Percentiles rank a stretch among this genome's conserved stretches.
Conservation (phyloP, 2,888 invertebrate genomes). For the Steinernema scapterisci region DNA sequence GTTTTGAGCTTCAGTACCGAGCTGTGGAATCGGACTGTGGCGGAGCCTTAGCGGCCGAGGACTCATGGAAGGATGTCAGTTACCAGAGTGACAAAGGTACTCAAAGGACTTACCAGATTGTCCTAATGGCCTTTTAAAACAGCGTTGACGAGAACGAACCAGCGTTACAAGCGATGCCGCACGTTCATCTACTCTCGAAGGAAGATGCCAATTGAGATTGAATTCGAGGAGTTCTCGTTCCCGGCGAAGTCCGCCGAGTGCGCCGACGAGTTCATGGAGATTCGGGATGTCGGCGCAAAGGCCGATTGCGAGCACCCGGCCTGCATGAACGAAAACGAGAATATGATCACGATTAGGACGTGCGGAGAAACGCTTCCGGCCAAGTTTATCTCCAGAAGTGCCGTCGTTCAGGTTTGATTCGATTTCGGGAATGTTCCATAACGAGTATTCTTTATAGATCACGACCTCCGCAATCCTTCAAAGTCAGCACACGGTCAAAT, state of each 20-base stretch:
- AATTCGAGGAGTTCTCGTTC: conserved; percentile 46
- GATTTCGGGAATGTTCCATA: too few species aligned
- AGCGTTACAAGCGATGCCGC: conserved; percentile 54
- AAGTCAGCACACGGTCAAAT: conserved; percentile 40
- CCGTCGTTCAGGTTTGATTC: conserved; percentile 44
- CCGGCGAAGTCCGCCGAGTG: conserved; percentile 46
- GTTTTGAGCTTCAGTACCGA: conserved; percentile 54
- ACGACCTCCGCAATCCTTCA: conserved; percentile 46
- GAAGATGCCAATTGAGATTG: conserved; percentile 51
- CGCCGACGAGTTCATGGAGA: conserved; percentile 50
- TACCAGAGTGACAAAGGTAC: conserved; percentile 40
- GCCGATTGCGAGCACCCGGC: conserved; percentile 55
- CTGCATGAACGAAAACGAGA: conserved; percentile 37
- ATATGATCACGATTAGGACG: conserved; percentile 37
- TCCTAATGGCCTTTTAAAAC: neutral
- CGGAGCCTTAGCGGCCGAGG: conserved; percentile 44
- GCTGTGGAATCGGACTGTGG: conserved; percentile 50
- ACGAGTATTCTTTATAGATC: conserved; percentile 40
- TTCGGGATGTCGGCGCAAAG: conserved; percentile 51
- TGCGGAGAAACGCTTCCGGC: conserved; percentile 44
- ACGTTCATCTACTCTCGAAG: conserved; percentile 51
- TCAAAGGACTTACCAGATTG: neutral
- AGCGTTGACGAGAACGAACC: conserved; percentile 45
- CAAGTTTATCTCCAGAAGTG: conserved; percentile 44
- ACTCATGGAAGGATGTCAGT: conserved; percentile 35